Conservation (phyloP, 2,113 vertebrate species). For the Ibidorhyncha struthersii region DNA sequence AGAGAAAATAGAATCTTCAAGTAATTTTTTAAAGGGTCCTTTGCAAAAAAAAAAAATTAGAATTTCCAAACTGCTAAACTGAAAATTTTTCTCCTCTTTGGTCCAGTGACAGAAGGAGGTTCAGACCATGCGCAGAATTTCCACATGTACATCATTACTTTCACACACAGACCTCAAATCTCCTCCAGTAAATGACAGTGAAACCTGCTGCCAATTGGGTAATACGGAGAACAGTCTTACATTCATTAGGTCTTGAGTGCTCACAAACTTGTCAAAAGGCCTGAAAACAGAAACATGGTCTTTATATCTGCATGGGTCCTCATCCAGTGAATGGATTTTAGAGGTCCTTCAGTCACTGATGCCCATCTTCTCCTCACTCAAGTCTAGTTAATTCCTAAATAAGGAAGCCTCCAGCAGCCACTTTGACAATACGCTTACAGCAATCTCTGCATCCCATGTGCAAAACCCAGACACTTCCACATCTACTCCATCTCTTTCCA, state of each 20-base stretch:
- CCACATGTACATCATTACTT: neutral
- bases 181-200: neutral
- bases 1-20: neutral
- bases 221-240: neutral
- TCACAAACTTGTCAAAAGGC: neutral
- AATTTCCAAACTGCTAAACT: neutral
- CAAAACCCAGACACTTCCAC: neutral
- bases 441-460: accelerated
- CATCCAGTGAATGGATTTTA: neutral
- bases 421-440: neutral
- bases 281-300: neutral
- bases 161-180: neutral
- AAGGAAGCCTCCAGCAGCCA: neutral
- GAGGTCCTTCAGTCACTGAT: neutral
- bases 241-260: neutral
- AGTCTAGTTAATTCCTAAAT: neutral
- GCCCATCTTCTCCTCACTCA: neutral
- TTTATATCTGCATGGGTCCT: neutral
- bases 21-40: neutral
- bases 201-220: neutral
- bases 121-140: neutral
- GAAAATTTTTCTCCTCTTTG: neutral
- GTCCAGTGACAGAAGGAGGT: neutral
- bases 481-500: neutral
- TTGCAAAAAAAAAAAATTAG: neutral